phyloP scores from a whole-genome alignment of 2,113 vertebrate species.

The Scortum barcoo region DNA sequence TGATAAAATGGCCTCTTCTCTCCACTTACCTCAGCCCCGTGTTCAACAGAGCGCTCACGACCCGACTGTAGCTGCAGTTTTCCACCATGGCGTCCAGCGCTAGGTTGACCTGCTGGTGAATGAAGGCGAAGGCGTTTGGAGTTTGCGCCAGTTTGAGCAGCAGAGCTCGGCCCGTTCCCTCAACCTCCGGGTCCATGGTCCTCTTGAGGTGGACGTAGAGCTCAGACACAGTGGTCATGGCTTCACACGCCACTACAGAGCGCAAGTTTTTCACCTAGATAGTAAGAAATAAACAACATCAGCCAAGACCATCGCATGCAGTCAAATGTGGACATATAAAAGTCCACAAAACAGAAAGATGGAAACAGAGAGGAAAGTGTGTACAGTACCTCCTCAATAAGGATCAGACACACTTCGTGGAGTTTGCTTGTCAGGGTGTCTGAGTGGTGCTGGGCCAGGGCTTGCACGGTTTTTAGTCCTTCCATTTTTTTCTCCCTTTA shows the following conservation, averaged over 20 bases:
- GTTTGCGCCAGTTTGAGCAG: conserved; percentile 9
- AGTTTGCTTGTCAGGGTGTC: not conserved
- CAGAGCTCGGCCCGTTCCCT: not conserved
- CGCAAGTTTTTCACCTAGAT: not conserved
- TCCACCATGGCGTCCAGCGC: not conserved
- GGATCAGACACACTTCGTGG: not conserved
- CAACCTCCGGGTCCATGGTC: not conserved
- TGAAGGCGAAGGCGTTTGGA: not conserved
- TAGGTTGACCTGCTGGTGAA: not conserved
- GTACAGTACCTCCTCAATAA: conserved; percentile 5
- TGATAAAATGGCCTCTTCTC: not conserved
- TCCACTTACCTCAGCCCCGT: not conserved
- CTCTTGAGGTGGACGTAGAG: not conserved
- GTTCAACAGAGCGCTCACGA: not conserved
- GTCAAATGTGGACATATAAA: not conserved
- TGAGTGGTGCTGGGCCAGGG: conserved; percentile 11
- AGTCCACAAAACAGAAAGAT: not conserved
- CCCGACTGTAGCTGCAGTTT: not conserved
- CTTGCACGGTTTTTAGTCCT: not conserved
- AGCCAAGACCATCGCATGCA: too few species aligned
- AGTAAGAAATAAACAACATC: too few species aligned
- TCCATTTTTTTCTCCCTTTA: not conserved
- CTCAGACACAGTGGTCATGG: not conserved
- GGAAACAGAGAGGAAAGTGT: not conserved
- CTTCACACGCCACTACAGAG: not conserved